Base-by-base conservation (phyloP, 2,113 vertebrate genomes). In the Propithecus coquereli region DNA sequence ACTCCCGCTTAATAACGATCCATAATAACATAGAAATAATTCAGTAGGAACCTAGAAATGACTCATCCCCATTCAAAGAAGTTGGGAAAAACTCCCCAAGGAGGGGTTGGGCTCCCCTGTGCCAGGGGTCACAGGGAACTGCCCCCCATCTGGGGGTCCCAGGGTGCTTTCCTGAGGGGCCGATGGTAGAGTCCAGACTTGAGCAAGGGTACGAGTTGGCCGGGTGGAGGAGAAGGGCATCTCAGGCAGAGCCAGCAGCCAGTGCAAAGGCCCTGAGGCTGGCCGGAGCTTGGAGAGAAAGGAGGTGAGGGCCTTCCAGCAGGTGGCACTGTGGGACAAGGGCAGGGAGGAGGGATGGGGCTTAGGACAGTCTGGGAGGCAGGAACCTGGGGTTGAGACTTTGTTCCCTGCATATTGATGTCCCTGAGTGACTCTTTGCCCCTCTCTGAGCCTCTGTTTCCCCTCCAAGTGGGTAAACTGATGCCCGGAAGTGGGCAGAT, bases 221-320 rank as follows among this genome's bases (percentile, higher is more conserved):
- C 77, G 80, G 81, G 89, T 13, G 37, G 50, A 80, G 30, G 37
- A 59, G 20, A 68, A 7, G 22, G 74, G 83, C 32, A 18, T 37
- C 65, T 47, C 34, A 25, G n/a, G 45, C 45, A 17, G 43, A 37
- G 8, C 34, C 1, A 45, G 40, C 12, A 37, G 80, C 30, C 12
- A 8, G 92, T 96, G 93, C 94, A 95, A 96, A 88, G 70, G 92
- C n/a, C 88, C 96, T 12, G 92, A 12, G 89, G 83, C 27, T 4
- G 37, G 34, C 61, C 14, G 6, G 1, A 1, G 11, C 6, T 10
- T 10, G 68, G 25, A 6, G 11, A 40, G 37, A 14, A 87, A 22
- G 57, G 4, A 63, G 22, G 16, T 3, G 27, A 43, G 65, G 54
- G 20, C 61, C 12, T 32, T 4, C 59, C 76, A 10, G 85, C 85